Conservation (phyloP, 2,113 vertebrate genomes). For the Ovibos moschatus region DNA sequence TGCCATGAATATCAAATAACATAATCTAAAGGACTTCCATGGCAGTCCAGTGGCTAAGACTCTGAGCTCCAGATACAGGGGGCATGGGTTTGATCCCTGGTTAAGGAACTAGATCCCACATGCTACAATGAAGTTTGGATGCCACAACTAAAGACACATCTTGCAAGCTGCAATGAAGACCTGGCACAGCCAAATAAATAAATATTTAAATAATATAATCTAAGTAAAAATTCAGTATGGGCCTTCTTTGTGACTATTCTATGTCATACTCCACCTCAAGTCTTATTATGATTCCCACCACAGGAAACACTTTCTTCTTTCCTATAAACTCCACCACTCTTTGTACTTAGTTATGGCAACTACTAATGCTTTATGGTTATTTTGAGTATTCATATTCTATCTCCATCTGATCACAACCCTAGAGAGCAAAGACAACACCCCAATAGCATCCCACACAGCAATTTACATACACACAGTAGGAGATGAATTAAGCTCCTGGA, state of each 20-base stretch:
- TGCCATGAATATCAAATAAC: neutral
- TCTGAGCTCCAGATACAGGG: neutral
- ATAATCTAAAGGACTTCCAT: neutral
- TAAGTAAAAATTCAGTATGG: neutral
- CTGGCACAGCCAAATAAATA: neutral
- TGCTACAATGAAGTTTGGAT: neutral
- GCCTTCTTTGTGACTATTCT: neutral
- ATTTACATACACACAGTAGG: neutral
- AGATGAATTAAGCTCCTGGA: neutral
- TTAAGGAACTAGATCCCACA: neutral
- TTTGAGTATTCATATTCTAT: neutral
- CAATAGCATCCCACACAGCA: neutral
- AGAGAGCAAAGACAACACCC: neutral
- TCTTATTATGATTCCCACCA: neutral
- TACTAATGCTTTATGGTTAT: neutral
- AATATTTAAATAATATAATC: neutral
- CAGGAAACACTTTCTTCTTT: neutral
- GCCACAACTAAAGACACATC: neutral
- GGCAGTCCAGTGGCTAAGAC: rapidly evolving
- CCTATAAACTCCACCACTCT: neutral
- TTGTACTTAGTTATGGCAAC: neutral
- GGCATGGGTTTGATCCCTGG: neutral
- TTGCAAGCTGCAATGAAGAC: neutral
- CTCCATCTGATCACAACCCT: neutral
- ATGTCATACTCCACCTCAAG: neutral